phyloP scores from a whole-genome alignment of 2,888 invertebrate genomes.

The Drosophila melanosoma region DNA sequence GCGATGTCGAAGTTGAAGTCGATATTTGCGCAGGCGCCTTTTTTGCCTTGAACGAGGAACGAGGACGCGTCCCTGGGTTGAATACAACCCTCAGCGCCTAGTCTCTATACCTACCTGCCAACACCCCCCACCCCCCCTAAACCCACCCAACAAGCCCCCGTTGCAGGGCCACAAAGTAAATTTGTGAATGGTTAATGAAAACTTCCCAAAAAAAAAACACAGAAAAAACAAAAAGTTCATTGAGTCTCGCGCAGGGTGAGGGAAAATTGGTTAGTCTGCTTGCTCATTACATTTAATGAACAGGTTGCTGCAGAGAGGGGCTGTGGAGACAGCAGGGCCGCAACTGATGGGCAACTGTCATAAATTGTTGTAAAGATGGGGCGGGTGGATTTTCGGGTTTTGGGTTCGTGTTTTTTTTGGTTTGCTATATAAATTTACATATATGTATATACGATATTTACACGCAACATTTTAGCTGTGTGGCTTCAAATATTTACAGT shows the following conservation, averaged over 20 bases:
- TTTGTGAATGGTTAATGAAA: constrained; percentile 83
- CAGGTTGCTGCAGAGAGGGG: constrained; percentile 46
- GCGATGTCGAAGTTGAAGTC: constrained; percentile 9
- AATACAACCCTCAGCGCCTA: constrained; percentile 19
- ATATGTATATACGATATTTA: constrained; percentile 78
- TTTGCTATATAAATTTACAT: constrained; percentile 73
- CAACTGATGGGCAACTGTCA: constrained; percentile 74
- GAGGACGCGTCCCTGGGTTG: constrained; percentile 57
- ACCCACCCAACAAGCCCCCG: neutral
- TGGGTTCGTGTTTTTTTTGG: constrained; percentile 18
- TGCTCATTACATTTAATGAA: constrained; percentile 76
- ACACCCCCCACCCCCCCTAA: too few relatives aligned
- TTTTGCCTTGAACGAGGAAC: constrained; percentile 57
- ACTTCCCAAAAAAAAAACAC: constrained; percentile 54
- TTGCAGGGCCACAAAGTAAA: constrained; percentile 75
- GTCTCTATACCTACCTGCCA: neutral
- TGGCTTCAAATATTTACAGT: constrained; percentile 77
- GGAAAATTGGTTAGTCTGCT: constrained; percentile 48
- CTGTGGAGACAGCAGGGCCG: neutral
- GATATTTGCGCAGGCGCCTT: constrained; percentile 58
- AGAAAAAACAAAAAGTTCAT: constrained; percentile 32
- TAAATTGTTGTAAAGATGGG: constrained; percentile 56
- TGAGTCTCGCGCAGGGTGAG: constrained; percentile 11
- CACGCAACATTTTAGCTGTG: constrained; percentile 78
- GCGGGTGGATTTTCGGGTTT: neutral